A percentile compares a stretch with the other conserved stretches of the same genome.
phyloP scores from a whole-genome alignment of 2,113 vertebrate genomes.

The Lampris incognitus region DNA sequence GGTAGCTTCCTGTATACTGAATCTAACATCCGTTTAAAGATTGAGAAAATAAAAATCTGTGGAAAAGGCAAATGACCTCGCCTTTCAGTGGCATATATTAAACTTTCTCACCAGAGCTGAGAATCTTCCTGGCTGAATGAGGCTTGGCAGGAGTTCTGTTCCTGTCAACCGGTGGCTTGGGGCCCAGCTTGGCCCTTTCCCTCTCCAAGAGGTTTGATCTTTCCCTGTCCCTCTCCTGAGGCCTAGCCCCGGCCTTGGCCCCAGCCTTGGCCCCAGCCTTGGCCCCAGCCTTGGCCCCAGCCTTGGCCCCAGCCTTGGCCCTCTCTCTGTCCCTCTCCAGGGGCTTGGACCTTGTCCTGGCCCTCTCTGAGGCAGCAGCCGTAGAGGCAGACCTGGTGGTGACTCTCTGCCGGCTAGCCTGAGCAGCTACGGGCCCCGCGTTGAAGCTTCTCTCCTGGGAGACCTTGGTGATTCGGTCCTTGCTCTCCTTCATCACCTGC shows the following conservation, averaged over 20 bases:
- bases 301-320: slow-evolving; percentile 8
- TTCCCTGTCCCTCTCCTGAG: slow-evolving; percentile 33
- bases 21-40: no score
- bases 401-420: slow-evolving; percentile 45
- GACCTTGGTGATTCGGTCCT: slow-evolving; percentile 89
- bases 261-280: slow-evolving; percentile 24
- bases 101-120: slow-evolving; percentile 71
- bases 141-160: slow-evolving; percentile 80
- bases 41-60: no score
- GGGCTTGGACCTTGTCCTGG: slow-evolving; percentile 53
- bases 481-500: slow-evolving; percentile 96
- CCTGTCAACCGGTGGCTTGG: slow-evolving; percentile 79
- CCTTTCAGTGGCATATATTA: neutral
- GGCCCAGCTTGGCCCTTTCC: slow-evolving; percentile 39
- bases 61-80: no score
- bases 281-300: slow-evolving; percentile 26
- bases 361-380: slow-evolving; percentile 31
- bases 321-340: slow-evolving; percentile 50
- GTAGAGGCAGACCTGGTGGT: slow-evolving; percentile 62
- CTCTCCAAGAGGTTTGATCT: slow-evolving; percentile 18
- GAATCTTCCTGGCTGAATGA: slow-evolving; percentile 83
- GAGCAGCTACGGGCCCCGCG: neutral
- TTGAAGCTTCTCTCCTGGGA: slow-evolving; percentile 68
- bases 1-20: no score
- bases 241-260: slow-evolving; percentile 14